Conservation (phyloP, 2,113 vertebrate species). For the Spea bombifrons region DNA sequence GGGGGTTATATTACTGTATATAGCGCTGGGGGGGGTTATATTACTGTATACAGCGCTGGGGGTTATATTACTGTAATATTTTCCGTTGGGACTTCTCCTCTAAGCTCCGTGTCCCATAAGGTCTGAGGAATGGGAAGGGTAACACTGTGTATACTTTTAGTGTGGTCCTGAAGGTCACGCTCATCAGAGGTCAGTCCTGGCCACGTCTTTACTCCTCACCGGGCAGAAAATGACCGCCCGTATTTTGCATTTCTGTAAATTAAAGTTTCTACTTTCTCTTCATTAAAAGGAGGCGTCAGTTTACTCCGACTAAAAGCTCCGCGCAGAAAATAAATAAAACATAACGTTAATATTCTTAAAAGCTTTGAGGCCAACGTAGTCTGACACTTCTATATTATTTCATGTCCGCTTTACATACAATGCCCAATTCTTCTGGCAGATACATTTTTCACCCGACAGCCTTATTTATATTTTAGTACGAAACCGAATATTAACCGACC, state of each 20-base stretch:
- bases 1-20: too few species aligned
- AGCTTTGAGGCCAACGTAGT: conserved; percentile 27
- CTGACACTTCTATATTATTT: conserved; percentile 12
- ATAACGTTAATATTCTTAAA: conserved; percentile 44
- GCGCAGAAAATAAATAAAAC: conserved; percentile 42
- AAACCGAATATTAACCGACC: background rate
- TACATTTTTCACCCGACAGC: conserved; percentile 20
- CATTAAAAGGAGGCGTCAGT: conserved; percentile 1
- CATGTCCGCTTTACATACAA: background rate
- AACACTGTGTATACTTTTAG: too few species aligned
- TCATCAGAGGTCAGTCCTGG: background rate
- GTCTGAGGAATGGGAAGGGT: too few species aligned
- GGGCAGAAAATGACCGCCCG: background rate
- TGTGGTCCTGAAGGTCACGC: too few species aligned
- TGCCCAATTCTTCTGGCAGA: conserved; percentile 16
- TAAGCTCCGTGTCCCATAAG: too few species aligned
- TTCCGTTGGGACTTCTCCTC: too few species aligned
- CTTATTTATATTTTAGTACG: background rate
- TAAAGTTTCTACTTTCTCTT: background rate
- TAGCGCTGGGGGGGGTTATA: too few species aligned
- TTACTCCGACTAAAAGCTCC: conserved; percentile 27
- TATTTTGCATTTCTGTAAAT: background rate
- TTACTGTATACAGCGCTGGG: too few species aligned
- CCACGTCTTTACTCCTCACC: background rate
- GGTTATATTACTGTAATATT: too few species aligned